Evolutionary conservation across 2,888 invertebrate genomes (phyloP).

Genomic region (Elysia crispata): DNA sequence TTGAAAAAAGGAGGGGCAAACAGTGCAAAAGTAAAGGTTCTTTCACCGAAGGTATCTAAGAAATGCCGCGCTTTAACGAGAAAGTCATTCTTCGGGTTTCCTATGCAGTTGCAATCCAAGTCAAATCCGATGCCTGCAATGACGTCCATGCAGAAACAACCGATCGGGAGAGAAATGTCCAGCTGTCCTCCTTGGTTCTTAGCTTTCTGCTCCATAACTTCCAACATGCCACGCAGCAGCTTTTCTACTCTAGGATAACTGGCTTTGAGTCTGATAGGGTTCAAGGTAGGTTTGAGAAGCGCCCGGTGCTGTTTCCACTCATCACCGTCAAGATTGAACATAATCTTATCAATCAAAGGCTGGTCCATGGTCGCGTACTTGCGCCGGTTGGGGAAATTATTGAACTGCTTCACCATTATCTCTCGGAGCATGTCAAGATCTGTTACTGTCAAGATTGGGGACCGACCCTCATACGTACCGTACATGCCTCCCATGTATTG

Average conservation of each 20-base stretch:
- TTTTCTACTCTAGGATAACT: background rate
- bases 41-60: background rate
- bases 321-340: constrained; percentile 9
- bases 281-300: background rate
- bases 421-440: constrained; percentile 38
- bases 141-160: constrained; percentile 29
- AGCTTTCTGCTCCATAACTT: background rate
- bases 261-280: constrained; percentile 2
- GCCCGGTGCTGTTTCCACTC: constrained; percentile 18
- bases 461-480: constrained; percentile 15
- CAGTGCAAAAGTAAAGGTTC: constrained; percentile 17
- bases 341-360: background rate
- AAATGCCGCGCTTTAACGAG: background rate
- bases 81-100: constrained; percentile 19
- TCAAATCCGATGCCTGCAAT: constrained; percentile 16
- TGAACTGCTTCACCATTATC: constrained; percentile 37
- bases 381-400: constrained; percentile 32
- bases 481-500: background rate
- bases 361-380: constrained; percentile 19
- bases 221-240: background rate
- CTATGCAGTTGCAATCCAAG: constrained; percentile 9
- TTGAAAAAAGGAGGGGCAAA: constrained; percentile 15
- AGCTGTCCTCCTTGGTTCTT: background rate
- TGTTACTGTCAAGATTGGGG: constrained; percentile 30
- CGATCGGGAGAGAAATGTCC: background rate